phyloP scores from a whole-genome alignment of 37 sponge, comb jelly and placozoan genomes.

The Axinella damicornis region DNA sequence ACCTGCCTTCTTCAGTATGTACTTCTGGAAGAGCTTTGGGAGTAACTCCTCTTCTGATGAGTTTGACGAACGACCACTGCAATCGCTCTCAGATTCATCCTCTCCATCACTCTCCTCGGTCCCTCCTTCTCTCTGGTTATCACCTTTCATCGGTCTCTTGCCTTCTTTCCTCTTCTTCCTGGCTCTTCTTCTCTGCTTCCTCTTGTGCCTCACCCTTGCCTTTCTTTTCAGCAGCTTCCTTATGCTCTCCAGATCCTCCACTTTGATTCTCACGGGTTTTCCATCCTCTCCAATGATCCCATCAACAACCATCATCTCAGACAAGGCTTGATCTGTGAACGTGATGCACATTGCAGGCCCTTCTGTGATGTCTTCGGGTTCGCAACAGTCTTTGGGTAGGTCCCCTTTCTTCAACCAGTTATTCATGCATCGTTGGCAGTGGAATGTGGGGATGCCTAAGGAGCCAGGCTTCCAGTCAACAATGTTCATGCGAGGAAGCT shows the following conservation, averaged over 20 bases:
- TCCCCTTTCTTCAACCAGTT: constrained; percentile 19
- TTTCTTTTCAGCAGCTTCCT: background rate
- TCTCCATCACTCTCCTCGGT: too few relatives aligned
- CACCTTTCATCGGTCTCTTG: too few relatives aligned
- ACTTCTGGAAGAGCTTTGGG: background rate
- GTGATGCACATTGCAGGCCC: constrained; percentile 33
- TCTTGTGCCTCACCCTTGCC: background rate
- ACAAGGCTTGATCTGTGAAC: too few relatives aligned
- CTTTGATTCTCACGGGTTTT: constrained; percentile 12
- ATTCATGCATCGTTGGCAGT: constrained; percentile 21
- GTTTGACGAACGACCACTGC: too few relatives aligned
- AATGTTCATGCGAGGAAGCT: constrained; percentile 35
- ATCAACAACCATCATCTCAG: constrained; percentile 7
- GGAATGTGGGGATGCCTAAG: constrained; percentile 34
- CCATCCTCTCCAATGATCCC: constrained; percentile 1
- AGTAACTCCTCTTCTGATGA: background rate
- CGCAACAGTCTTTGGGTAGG: constrained; percentile 9
- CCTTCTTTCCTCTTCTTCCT: background rate
- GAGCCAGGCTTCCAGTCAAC: constrained; percentile 31
- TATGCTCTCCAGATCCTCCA: background rate
- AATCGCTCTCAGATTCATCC: too few relatives aligned
- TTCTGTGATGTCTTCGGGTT: constrained; percentile 15
- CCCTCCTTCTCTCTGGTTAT: too few relatives aligned
- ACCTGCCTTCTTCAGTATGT: constrained; percentile 13
- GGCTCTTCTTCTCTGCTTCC: background rate